Evolutionary conservation across 2,797 vertebrate species (phyloP).

Genomic region (Sylvilagus floridanus): DNA sequence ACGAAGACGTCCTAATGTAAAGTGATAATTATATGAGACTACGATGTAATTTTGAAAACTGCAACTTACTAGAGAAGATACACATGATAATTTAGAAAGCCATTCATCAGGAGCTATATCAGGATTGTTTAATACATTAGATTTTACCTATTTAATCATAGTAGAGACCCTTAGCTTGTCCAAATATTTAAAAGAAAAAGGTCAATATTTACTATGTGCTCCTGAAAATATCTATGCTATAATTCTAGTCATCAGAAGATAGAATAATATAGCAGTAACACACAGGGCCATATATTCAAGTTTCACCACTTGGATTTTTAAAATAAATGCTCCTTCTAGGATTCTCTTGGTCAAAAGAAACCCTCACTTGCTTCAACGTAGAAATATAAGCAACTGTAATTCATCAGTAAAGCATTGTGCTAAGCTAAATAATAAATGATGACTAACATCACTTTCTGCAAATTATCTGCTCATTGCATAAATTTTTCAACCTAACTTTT

Average conservation of each 20-base stretch:
- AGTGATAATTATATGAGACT: conserved; percentile 71
- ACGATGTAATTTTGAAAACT: conserved; percentile 61
- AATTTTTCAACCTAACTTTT: conserved; percentile 44
- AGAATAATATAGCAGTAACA: conserved; percentile 39
- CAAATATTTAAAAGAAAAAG: conserved; percentile 62
- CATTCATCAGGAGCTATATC: conserved; percentile 4
- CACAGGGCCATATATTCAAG: conserved; percentile 64
- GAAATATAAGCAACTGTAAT: conserved; percentile 76
- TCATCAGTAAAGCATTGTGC: conserved; percentile 70
- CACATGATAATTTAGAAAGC: conserved; percentile 60
- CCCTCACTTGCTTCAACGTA: conserved; percentile 58
- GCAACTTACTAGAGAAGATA: conserved; percentile 3
- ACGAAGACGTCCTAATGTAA: conserved; percentile 57
- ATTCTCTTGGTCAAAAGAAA: background rate
- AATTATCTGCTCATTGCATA: conserved; percentile 75
- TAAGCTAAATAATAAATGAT: conserved; percentile 74
- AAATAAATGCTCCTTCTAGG: conserved; percentile 3
- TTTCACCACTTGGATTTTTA: conserved; percentile 75
- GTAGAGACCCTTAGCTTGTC: background rate
- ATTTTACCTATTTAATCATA: conserved; percentile 55
- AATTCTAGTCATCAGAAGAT: conserved; percentile 67
- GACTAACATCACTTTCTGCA: conserved; percentile 78
- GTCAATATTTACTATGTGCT: conserved; percentile 50
- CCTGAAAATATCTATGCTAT: background rate
- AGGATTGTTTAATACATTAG: conserved; percentile 42